phyloP scores from a whole-genome alignment of 2,113 vertebrate genomes.

The Pygoscelis antarcticus region DNA sequence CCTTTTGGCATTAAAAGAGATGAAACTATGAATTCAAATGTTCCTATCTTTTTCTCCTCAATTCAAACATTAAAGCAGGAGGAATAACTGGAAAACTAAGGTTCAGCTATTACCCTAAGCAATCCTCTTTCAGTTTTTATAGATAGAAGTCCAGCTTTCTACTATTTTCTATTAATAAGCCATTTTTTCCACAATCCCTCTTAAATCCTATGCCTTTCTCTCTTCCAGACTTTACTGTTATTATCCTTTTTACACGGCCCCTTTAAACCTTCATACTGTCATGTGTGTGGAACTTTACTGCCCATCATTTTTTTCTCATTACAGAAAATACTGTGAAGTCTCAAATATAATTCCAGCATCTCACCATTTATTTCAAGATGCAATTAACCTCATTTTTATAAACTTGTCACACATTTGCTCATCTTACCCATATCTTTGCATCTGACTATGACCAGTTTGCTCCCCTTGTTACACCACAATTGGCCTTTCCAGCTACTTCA shows the following conservation, averaged over 20 bases:
- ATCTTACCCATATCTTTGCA: background rate
- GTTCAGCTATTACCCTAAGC: background rate
- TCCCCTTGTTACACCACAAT: background rate
- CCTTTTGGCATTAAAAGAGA: background rate
- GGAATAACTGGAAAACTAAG: background rate
- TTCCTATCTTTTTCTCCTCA: background rate
- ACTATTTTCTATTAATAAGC: background rate
- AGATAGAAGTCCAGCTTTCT: background rate
- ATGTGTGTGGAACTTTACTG: background rate
- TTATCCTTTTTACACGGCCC: background rate
- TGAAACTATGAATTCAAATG: background rate
- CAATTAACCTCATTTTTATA: slow-evolving; percentile 22
- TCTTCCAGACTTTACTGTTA: background rate
- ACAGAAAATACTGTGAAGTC: background rate
- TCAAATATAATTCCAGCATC: background rate
- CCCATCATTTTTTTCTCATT: background rate
- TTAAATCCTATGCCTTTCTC: background rate
- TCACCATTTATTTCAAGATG: slow-evolving; percentile 2
- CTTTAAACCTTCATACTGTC: background rate
- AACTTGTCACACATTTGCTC: background rate
- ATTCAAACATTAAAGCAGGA: background rate
- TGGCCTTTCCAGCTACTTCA: background rate
- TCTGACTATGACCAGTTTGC: background rate
- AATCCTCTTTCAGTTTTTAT: background rate
- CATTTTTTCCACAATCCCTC: background rate